A percentile compares a stretch with the other conserved stretches of the same genome.
Conservation (phyloP, 2,113 vertebrate species). For the Cyprinodon variegatus region DNA sequence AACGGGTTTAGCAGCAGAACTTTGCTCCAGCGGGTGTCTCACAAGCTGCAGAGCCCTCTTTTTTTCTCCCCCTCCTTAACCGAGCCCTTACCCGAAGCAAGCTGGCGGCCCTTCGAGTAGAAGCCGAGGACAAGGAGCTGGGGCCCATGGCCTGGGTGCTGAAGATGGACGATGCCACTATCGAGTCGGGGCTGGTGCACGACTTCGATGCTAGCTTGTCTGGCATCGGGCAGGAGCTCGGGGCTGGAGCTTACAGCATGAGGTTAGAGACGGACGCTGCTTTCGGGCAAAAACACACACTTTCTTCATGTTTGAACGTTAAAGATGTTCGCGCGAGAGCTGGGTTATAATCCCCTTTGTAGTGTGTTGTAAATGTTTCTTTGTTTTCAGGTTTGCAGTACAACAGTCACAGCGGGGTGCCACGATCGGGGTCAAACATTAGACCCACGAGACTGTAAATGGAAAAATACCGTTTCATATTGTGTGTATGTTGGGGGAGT, state of each 20-base stretch:
- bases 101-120: conserved; percentile 79
- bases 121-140: conserved; percentile 81
- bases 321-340: background rate
- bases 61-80: conserved; percentile 37
- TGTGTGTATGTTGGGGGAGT: background rate
- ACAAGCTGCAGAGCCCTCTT: conserved; percentile 61
- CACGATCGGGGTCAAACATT: conserved; percentile 35
- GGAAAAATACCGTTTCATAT: background rate
- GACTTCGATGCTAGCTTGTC: conserved; percentile 94
- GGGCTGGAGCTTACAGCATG: conserved; percentile 95
- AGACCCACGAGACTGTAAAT: conserved; percentile 8
- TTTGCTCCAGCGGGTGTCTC: conserved; percentile 57
- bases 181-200: conserved; percentile 93
- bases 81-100: conserved; percentile 67
- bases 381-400: conserved; percentile 59
- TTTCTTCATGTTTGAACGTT: background rate
- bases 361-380: conserved; percentile 25
- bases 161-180: conserved; percentile 93
- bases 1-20: conserved; percentile 69
- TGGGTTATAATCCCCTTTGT: conserved; percentile 29
- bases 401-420: conserved; percentile 30
- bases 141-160: conserved; percentile 92
- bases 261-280: conserved; percentile 79
- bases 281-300: conserved; percentile 1
- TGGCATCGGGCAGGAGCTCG: conserved; percentile 93